Percentiles rank a stretch among this genome's conserved stretches.
phyloP scores from a whole-genome alignment of 1,140 invertebrate species.

The Drosophila seguyi region DNA sequence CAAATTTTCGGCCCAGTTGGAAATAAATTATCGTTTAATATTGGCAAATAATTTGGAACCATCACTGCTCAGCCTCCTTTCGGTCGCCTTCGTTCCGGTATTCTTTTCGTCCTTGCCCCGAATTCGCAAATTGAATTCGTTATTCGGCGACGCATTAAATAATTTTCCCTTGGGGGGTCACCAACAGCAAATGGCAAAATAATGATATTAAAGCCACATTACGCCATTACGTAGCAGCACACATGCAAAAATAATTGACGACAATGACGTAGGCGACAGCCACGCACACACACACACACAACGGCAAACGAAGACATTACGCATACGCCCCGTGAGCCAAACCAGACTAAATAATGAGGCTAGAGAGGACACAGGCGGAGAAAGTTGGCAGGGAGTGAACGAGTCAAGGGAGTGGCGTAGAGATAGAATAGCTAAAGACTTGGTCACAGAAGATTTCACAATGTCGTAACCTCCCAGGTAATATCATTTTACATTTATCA shows the following conservation, averaged over 20 bases:
- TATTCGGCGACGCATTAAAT: slow-evolving; percentile 54
- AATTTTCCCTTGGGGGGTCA: slow-evolving; percentile 47
- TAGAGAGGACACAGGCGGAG: slow-evolving; percentile 6
- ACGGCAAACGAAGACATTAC: slow-evolving; percentile 40
- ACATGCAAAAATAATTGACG: slow-evolving; percentile 58
- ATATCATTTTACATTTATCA: background rate
- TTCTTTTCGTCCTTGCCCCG: slow-evolving; percentile 20
- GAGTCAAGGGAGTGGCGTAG: background rate
- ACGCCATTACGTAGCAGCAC: slow-evolving; percentile 54
- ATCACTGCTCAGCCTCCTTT: slow-evolving; percentile 31
- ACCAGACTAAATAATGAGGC: slow-evolving; percentile 51
- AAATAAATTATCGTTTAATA: slow-evolving; percentile 84
- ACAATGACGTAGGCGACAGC: slow-evolving; percentile 35
- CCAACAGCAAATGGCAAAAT: slow-evolving; percentile 53
- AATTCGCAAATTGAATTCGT: slow-evolving; percentile 73
- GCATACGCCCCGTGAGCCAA: slow-evolving; percentile 50
- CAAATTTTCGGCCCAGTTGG: slow-evolving; percentile 54
- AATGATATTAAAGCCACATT: slow-evolving; percentile 80
- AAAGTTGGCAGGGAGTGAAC: background rate
- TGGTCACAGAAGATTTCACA: background rate
- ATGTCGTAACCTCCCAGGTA: background rate
- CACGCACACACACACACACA: slow-evolving; percentile 7
- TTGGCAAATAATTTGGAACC: slow-evolving; percentile 73
- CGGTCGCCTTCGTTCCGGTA: slow-evolving; percentile 13
- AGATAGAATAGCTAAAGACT: background rate